Base-by-base conservation (phyloP, 2,113 vertebrate genomes). In the Formicarius rufipectus region DNA sequence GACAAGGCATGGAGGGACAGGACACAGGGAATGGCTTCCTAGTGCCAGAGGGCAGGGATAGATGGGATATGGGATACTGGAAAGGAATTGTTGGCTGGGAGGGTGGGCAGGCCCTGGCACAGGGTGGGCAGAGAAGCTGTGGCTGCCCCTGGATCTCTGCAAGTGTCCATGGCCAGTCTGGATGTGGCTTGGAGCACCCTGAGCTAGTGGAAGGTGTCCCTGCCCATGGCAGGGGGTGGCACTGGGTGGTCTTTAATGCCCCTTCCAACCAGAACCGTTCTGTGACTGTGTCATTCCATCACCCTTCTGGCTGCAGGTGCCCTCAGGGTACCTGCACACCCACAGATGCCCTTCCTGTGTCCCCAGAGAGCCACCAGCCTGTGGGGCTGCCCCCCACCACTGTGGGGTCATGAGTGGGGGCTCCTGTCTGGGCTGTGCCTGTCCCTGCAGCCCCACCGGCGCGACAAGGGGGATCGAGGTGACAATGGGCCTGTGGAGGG, bases 101-200 rank as follows among this genome's bases (percentile, higher is more conserved):
- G 52, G 35, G 9, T 24, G 58, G 35, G 4, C 23, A 37, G 58
- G 35, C 58, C 23, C 59, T 39, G 59, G 35, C 10, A 2, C 16
- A 18, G 20, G 20, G 2, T 39, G 15, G 6, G 6, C 58, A 25
- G 12, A 45, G 73, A 0, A 45, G 33, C 28, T 53, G 64, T 3
- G 84, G n/a, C n/a, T 55, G 47, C 28, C 28, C 28, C n/a, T 55
- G 52, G 17, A 49, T 30, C 50, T 24, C 35, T 66, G 52, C 15
- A 2, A 67, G 35, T 30, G 71, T 0, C 35, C 60, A 2, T n/a
- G 35, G n/a, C 12, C 71, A 19, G n/a, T 15, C n/a, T n/a, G n/a
- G n/a, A n/a, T n/a, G n/a, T n/a, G n/a, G n/a, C n/a, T 0, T 66
- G 72, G n/a, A 79, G 23, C 56, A 4, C 0, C 10, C n/a, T 30